Percentiles rank a stretch among this genome's conserved stretches.
Evolutionary conservation across 2,113 vertebrate species (phyloP).

Genomic region (Vulpes vulpes): DNA sequence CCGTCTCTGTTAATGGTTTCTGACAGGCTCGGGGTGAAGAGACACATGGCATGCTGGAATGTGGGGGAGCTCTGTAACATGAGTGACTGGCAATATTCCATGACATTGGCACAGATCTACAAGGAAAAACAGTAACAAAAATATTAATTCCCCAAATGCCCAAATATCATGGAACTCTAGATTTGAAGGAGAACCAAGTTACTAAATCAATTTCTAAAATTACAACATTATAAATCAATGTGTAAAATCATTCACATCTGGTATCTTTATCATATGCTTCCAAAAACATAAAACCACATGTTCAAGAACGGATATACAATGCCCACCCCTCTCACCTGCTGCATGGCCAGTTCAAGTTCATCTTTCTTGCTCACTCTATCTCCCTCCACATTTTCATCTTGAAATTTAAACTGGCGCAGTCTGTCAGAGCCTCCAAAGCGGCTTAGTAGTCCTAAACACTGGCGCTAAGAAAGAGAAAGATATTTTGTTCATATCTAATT

Average conservation of each 20-base stretch:
- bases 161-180: not conserved
- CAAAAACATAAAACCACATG: not conserved
- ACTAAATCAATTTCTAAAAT: not conserved
- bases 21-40: slow-evolving; percentile 95
- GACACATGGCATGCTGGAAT: slow-evolving; percentile 94
- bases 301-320: not conserved
- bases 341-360: slow-evolving; percentile 95
- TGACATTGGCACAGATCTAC: slow-evolving; percentile 97
- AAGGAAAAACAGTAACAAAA: slow-evolving; percentile 37
- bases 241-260: slow-evolving; percentile 18
- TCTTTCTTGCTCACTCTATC: slow-evolving; percentile 93
- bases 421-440: slow-evolving; percentile 96
- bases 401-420: slow-evolving; percentile 93
- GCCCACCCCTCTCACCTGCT: slow-evolving; percentile 90
- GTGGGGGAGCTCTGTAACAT: slow-evolving; percentile 94
- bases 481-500: not conserved
- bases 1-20: slow-evolving; percentile 94
- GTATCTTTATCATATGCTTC: slow-evolving; percentile 6
- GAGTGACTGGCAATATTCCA: slow-evolving; percentile 98
- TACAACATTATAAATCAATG: not conserved
- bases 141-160: not conserved
- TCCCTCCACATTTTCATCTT: slow-evolving; percentile 90
- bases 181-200: not conserved
- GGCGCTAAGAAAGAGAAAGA: slow-evolving; percentile 88
- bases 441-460: slow-evolving; percentile 93